Evolutionary conservation across 2,797 vertebrate species (phyloP).

Genomic region (Melanotaenia boesemani): DNA sequence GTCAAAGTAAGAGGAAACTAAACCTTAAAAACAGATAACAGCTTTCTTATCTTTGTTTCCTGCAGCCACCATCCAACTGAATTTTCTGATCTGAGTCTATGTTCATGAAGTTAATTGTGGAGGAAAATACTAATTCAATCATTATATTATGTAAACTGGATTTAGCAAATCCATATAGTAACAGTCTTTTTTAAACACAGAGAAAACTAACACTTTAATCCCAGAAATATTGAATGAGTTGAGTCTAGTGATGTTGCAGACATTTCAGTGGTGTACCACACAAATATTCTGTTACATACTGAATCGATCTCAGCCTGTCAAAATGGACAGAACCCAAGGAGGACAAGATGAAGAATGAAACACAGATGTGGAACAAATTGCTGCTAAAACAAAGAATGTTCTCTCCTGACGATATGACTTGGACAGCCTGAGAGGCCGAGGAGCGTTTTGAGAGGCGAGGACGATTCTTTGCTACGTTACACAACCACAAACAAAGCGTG

Average conservation of each 20-base stretch:
- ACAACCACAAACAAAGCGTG: conserved; percentile 1
- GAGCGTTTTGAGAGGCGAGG: not conserved
- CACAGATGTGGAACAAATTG: conserved; percentile 62
- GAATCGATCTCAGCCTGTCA: not conserved
- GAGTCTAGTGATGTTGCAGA: not conserved
- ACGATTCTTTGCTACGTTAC: conserved; percentile 9
- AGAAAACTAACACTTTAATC: conserved; percentile 8
- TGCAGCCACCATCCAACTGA: no score
- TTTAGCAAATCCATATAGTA: no score
- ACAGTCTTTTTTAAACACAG: not conserved
- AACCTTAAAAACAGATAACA: not conserved
- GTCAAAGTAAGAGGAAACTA: not conserved
- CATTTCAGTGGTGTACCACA: not conserved
- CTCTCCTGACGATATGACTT: conserved; percentile 31
- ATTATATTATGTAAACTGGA: not conserved
- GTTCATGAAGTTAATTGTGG: not conserved
- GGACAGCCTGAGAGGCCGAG: conserved; percentile 14
- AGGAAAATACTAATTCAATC: not conserved
- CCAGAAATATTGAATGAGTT: not conserved
- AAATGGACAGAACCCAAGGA: not conserved
- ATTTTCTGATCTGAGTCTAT: not conserved
- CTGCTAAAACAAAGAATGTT: conserved; percentile 44
- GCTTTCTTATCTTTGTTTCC: conserved; percentile 1
- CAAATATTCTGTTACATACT: not conserved
- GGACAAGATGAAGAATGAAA: conserved; percentile 21